Base-by-base conservation (phyloP, 2,888 invertebrate genomes). In the Saturnia japonica region DNA sequence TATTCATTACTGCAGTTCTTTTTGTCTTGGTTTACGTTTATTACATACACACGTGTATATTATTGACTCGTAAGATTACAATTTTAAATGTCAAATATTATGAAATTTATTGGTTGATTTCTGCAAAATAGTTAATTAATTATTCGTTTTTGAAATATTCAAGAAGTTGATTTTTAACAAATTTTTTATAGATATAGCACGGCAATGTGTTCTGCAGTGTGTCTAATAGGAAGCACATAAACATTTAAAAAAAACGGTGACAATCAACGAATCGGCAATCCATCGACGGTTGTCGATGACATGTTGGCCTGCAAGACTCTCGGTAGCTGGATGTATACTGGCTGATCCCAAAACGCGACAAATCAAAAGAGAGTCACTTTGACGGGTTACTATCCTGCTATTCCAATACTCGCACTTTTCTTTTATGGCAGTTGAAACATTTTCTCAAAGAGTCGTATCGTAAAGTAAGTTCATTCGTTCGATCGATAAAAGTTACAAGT, bases 1-100 rank as follows among this genome's bases (percentile, higher is more conserved):
- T 83, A 83, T 85, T 84, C 83, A 85, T 84, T 71, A 68, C 62
- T 62, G 42, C 51, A 40, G 64, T 71, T 71, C 68, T 68, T 68
- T 71, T 64, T 71, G 40, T 51, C 64, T 68, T 47, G 64, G 68
- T 42, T 71, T 68, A 70, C 66, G 45, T 68, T 40, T 64, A 64
- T 71, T 16, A 64, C n/a, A 22, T 57, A 60, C 57, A 60, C 12
- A 3, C 28, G 57, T 22, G 22, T 54, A 22, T 22, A 22, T n/a
- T n/a, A n/a, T n/a, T n/a, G 16, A 60, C 14, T 28, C 57, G 9
- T 60, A 25, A 12, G 6, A 28, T 60, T 60, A 60, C 2, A 60
- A 60, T 19, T 60, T 25, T 25, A 28, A 60, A 28, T 28, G 0
- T 25, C 28, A 60, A n/a, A 28, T 60, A 28, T 60, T 60, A 28